Evolutionary conservation across 1,140 invertebrate genomes (phyloP).

Genomic region (Drosophila nikananu): DNA sequence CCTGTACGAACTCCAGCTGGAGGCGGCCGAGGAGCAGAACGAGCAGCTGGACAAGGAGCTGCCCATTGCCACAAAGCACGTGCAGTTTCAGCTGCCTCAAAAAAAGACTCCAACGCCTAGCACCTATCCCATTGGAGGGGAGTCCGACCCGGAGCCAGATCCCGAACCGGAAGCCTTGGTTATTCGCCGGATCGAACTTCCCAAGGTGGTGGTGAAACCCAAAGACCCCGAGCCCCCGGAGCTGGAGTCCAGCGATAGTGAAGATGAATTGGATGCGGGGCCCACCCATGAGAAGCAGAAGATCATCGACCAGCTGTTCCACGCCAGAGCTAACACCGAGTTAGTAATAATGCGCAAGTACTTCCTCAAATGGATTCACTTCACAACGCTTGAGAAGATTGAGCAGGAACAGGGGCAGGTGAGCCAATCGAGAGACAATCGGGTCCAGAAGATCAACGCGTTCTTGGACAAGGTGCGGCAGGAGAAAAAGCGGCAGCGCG

Average conservation of each 20-base stretch:
- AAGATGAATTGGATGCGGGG: conserved; percentile 16
- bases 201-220: conserved; percentile 59
- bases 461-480: conserved; percentile 84
- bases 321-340: conserved; percentile 45
- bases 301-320: conserved; percentile 77
- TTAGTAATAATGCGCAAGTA: conserved; percentile 75
- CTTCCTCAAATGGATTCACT: conserved; percentile 84
- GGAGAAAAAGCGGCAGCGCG: conserved; percentile 71
- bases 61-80: conserved; percentile 33
- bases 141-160: conserved; percentile 12
- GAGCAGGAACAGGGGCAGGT: conserved; percentile 59
- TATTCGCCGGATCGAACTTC: conserved; percentile 66
- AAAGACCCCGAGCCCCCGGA: conserved; percentile 20
- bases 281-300: conserved; percentile 60
- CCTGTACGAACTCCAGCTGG: conserved; percentile 71
- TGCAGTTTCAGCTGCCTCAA: conserved; percentile 64
- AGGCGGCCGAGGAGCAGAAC: conserved; percentile 66
- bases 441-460: conserved; percentile 79
- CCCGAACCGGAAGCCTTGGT: conserved; percentile 38
- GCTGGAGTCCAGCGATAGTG: conserved; percentile 27
- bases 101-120: conserved; percentile 23
- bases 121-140: not conserved
- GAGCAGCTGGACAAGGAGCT: conserved; percentile 35
- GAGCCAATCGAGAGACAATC: conserved; percentile 40
- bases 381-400: conserved; percentile 76